Evolutionary conservation across 2,113 vertebrate genomes (phyloP).

Genomic region (Microcebus tavaratra): DNA sequence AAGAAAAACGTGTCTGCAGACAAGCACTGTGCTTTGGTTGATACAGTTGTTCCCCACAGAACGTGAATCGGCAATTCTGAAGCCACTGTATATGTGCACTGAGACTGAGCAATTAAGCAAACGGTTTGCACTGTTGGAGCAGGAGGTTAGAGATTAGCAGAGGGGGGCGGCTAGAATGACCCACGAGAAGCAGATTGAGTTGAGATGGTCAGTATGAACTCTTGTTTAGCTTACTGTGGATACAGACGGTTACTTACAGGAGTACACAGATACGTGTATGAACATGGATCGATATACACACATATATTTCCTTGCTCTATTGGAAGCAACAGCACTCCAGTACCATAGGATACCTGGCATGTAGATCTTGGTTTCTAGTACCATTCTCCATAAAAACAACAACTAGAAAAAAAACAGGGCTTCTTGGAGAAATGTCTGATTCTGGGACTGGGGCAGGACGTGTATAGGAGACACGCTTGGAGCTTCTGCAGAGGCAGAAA

Average conservation of each 20-base stretch:
- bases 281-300: fast-evolving
- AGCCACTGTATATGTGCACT: fast-evolving
- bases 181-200: fast-evolving
- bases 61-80: background rate
- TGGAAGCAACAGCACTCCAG: fast-evolving
- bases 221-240: background rate
- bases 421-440: background rate
- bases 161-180: too few relatives aligned
- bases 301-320: background rate
- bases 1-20: background rate
- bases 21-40: fast-evolving
- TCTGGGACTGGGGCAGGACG: background rate
- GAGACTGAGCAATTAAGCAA: background rate
- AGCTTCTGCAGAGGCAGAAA: background rate
- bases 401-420: too few relatives aligned
- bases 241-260: fast-evolving
- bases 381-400: background rate
- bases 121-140: background rate
- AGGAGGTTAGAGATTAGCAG: background rate
- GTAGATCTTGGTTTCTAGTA: background rate
- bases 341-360: background rate
- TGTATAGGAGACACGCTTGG: background rate
- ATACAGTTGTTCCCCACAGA: background rate
- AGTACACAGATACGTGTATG: fast-evolving
- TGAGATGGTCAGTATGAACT: background rate